Evolutionary conservation across 92 coral and sea anemone genomes (phyloP).

Genomic region (Epizoanthus stellaris): DNA sequence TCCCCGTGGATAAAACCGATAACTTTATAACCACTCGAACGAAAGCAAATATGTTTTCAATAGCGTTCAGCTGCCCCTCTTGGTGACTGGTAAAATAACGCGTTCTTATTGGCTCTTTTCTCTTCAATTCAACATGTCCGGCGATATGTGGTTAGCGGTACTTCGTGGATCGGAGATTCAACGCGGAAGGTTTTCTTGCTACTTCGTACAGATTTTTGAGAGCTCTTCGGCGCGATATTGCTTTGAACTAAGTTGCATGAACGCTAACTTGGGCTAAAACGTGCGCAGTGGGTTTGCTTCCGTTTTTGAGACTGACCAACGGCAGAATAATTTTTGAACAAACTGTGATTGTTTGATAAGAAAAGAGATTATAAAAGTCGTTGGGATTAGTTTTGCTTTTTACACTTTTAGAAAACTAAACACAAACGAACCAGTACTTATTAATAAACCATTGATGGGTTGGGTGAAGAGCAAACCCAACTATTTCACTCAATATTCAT

Average conservation of each 20-base stretch:
- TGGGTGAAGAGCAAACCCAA: background rate
- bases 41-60: slow-evolving; percentile 40
- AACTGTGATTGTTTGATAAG: background rate
- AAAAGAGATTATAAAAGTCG: no score
- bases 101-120: slow-evolving; percentile 64
- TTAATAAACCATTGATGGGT: background rate
- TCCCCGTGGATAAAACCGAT: slow-evolving; percentile 31
- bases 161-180: background rate
- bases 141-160: slow-evolving; percentile 1
- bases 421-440: background rate
- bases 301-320: background rate
- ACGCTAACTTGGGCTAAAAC: background rate
- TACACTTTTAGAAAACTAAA: background rate
- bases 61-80: slow-evolving; percentile 75
- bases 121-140: slow-evolving; percentile 31
- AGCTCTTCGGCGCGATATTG: no score
- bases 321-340: slow-evolving; percentile 1
- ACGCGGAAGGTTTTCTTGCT: background rate
- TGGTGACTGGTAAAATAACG: slow-evolving; percentile 52
- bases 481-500: background rate
- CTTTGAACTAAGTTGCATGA: background rate
- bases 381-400: background rate
- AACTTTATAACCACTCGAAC: slow-evolving; percentile 41
- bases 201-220: background rate
- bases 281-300: background rate